Evolutionary conservation across 1,140 invertebrate species (phyloP), one percentile per base, ranked within the genome.

Genomic region (Drosophila gunungcola): DNA sequence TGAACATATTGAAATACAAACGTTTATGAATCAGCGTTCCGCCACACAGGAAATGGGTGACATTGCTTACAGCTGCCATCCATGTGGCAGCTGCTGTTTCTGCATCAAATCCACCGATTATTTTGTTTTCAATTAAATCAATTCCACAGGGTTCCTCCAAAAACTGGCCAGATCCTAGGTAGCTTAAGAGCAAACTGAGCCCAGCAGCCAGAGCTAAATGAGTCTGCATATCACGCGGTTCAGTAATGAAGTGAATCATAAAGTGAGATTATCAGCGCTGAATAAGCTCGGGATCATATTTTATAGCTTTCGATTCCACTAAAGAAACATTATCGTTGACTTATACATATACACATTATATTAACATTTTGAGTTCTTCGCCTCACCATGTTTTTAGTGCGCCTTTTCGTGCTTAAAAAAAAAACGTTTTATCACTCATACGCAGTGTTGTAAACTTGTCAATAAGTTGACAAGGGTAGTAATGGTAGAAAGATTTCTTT

Each of bases 21-120:
- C 63, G 4, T 6, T 5, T 63, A 6, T 46, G 42, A 32, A 65
- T 65, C 5, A 65, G 34, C 10, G 63, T 48, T 25, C 63, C 63
- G 3, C 57, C 42, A 3, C 63, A 65, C 3, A 6, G 0, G n/a
- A 62, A 65, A 3, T 13, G 0, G 0, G 12, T 13, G 1, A 0
- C 1, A 39, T 49, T 63, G 1, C 34, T 4, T 32, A 65, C 32
- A 6, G 34, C 34, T 38, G 12, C 63, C 57, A 62, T 48, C 63
- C 63, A 65, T 3, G 36, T 5, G 6, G 25, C 4, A 6, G 38
- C 11, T 4, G 32, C 4, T 10, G 0, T 0, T n/a, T 9, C n/a
- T 2, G 58, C 58, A 10, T 39, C 2, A 2, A 0, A 0, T 3
- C 58, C 58, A 10, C 21, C 2, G 1, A 7, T 6, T 2, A 61